Evolutionary conservation across 1,140 invertebrate species (phyloP).

Genomic region (Ceratosolen solmsi): DNA sequence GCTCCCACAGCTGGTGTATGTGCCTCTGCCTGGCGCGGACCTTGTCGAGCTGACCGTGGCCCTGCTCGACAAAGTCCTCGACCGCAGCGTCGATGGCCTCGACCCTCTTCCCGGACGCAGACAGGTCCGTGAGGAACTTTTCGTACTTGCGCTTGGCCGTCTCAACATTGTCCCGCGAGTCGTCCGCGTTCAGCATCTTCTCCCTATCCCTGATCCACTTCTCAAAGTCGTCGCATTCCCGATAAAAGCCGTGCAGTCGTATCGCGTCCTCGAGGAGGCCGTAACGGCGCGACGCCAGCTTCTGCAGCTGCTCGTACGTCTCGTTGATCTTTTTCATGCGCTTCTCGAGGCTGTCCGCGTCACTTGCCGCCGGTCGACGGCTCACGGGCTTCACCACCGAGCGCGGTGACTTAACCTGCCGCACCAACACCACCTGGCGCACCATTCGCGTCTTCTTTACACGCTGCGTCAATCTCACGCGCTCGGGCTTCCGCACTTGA

Average conservation of each 20-base stretch:
- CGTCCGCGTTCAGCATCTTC: conserved; percentile 88
- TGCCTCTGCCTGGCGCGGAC: conserved; percentile 87
- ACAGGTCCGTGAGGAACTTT: conserved; percentile 96
- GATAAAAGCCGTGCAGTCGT: conserved; percentile 93
- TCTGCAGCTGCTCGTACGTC: conserved; percentile 86
- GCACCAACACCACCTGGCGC: conserved; percentile 86
- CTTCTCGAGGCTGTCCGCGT: conserved; percentile 87
- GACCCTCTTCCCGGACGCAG: conserved; percentile 91
- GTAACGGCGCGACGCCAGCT: conserved; percentile 85
- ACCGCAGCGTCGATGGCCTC: conserved; percentile 92
- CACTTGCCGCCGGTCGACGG: conserved; percentile 71
- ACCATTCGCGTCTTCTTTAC: conserved; percentile 93
- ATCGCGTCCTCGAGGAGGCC: conserved; percentile 93
- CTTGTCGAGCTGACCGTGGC: conserved; percentile 91
- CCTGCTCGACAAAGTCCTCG: conserved; percentile 86
- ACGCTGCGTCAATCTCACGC: conserved; percentile 85
- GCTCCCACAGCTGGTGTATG: conserved; percentile 91
- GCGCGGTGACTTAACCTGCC: conserved; percentile 75
- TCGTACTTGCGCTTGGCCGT: conserved; percentile 96
- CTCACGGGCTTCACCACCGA: conserved; percentile 74
- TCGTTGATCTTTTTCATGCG: conserved; percentile 86
- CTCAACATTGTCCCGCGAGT: conserved; percentile 91
- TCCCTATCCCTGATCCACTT: conserved; percentile 98
- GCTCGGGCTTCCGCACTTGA: conserved; percentile 87
- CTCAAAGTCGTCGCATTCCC: conserved; percentile 98